Conservation (phyloP, 2,797 vertebrate genomes). For the Gallinago solitaria region DNA sequence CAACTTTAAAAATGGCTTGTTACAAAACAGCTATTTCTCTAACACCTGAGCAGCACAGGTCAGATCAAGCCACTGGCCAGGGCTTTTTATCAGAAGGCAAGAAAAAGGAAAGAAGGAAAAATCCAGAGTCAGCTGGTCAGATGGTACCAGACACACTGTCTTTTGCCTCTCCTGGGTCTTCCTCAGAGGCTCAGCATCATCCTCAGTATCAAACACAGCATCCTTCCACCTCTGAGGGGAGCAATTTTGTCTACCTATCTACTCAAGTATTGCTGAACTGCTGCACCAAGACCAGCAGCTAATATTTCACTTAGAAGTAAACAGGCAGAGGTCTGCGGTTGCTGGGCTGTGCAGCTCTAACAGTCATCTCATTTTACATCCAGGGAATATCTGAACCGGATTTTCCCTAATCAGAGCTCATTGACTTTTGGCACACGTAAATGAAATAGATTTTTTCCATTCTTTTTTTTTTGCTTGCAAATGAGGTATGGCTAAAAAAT, state of each 20-base stretch:
- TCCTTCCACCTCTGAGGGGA: not conserved
- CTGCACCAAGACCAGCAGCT: not conserved
- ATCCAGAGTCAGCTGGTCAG: not conserved
- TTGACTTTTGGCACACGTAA: not conserved
- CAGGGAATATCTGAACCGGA: not conserved
- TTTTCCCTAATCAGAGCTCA: not conserved
- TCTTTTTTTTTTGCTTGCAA: not conserved
- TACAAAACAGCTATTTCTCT: not conserved
- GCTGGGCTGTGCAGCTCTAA: not conserved
- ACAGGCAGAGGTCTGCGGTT: not conserved
- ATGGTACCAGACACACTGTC: not conserved
- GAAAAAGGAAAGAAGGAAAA: not conserved
- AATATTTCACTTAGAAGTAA: not conserved
- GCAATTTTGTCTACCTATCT: not conserved
- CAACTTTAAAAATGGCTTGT: not conserved
- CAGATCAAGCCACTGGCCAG: not conserved
- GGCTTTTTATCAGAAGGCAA: not conserved
- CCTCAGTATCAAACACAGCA: not conserved
- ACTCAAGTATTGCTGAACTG: not conserved
- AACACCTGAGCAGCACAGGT: not conserved
- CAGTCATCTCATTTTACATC: not conserved
- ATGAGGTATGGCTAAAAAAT: conserved; percentile 6
- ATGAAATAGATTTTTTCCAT: not conserved
- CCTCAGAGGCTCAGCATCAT: not conserved
- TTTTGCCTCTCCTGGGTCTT: not conserved